Base-by-base conservation (phyloP, 2,888 invertebrate genomes). In the Steinernema hermaphroditum region DNA sequence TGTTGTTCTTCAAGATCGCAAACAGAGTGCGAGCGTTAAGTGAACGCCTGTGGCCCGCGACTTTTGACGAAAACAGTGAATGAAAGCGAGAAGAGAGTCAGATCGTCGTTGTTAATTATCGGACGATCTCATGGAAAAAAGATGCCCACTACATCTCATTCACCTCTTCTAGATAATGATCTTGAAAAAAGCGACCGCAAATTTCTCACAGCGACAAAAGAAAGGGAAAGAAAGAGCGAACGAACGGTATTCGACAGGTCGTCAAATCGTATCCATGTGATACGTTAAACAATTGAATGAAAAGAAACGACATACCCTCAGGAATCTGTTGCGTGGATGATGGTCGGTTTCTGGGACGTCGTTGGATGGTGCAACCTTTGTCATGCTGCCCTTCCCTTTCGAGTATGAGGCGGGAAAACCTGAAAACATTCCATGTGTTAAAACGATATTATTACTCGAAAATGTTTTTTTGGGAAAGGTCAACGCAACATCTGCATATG, bases 341-440 rank as follows among this genome's bases (percentile, higher is more conserved):
- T 62, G 62, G 29, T 12, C 27, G 6, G 54, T 24, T 54, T 27
- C 24, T 27, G 14, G 54, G 12, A 24, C 54, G 4, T 22, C 54
- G 6, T 22, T 24, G 54, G 29, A 32, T 16, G 62, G 62, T 32
- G 2, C 29, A 29, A 62, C 32, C n/a, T 62, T 62, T 1, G 29
- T 4, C 62, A 62, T 62, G 62, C 9, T 62, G 62, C 9, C 27
- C 6, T 37, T 62, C 62, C 62, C 62, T 62, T 62, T 62, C 12
- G 19, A 62, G 62, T 16, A 27, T 6, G 62, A 62, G 29, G 62
- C 27, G 62, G 29, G n/a, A 34, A 62, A 22, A 62, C 62, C 62
- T 62, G 62, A 62, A 62, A 54, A 54, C 24, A 54, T 6, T 2
- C 8, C 43, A 12, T 8, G 16, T 41, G 43, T 12, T 41, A 8